Base-by-base conservation (phyloP, 1,140 invertebrate genomes). In the Caligus rogercresseyi region DNA sequence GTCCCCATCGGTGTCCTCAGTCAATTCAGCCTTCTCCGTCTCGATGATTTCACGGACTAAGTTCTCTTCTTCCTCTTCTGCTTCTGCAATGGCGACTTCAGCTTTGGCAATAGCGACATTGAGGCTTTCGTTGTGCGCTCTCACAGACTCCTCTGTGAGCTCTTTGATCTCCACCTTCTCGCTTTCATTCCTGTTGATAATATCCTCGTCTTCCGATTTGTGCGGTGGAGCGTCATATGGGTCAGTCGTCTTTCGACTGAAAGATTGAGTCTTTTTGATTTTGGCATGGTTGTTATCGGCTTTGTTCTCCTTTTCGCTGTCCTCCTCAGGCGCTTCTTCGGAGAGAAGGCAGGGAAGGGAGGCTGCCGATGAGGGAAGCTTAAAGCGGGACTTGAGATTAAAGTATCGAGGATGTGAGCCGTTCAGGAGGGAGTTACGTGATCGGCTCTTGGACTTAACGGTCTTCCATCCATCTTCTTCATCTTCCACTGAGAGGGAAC, bases 11-110 rank as follows among this genome's bases (percentile, higher is more conserved):
- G 51, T 64, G 64, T 65, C 51, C 21, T 65, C 59, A 65, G 54
- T 23, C 1, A 66, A 62, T 19, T 73, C 73, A 16, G 69, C 69
- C 58, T 71, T 68, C 21, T 69, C 69, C 52, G 66, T 68, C 51
- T 72, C 84, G 71, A 89, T 81, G 59, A 84, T 75, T 70, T 89
- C 84, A 57, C 80, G 74, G 65, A 87, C 87, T 71, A 55, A 55
- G 31, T 62, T 20, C 25, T 52, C 65, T 16, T 55, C 65, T 24
- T 67, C 65, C 25, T 53, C 25, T 25, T 66, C 65, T 11, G 65
- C 64, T 18, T 64, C 43, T 15, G 62, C 63, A 1, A 52, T 65
- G 11, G 59, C 65, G 14, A 63, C 61, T 19, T 65, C 56, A 0
- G 56, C 54, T 25, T 52, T 53, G 21, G 13, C 55, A 26, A 65